These are phyloP conservation scores for Aptenodytes patagonicus DNA, from an alignment of 2,113 vertebrate genomes.

Conservation along the genomic window DNA sequence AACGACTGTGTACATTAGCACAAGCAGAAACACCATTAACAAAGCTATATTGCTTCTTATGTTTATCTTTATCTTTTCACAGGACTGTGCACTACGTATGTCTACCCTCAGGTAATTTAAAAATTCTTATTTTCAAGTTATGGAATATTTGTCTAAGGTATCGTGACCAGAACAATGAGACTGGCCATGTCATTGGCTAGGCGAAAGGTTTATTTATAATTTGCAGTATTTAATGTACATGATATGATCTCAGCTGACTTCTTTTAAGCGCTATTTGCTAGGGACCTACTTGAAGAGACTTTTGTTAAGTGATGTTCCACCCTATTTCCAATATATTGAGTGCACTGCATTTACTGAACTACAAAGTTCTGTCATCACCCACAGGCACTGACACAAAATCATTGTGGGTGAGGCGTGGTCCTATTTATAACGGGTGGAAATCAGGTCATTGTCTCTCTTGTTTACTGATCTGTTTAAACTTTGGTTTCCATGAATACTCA, in stretches of 20 bases:
- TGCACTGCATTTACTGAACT: not conserved
- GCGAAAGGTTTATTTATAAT: not conserved
- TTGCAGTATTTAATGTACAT: not conserved
- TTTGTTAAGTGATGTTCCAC: not conserved
- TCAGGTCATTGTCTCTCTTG: slow-evolving; percentile 30
- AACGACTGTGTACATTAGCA: not conserved
- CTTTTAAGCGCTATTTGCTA: not conserved
- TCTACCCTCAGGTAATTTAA: not conserved
- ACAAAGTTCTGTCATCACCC: slow-evolving; percentile 7
- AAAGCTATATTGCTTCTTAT: not conserved
- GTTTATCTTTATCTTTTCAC: not conserved
- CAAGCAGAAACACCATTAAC: not conserved
- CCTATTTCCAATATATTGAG: not conserved
- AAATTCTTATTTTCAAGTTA: not conserved
- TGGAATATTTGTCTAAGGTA: not conserved
- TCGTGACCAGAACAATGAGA: not conserved
- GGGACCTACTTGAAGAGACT: not conserved
- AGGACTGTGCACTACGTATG: not conserved
- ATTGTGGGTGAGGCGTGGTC: not conserved
- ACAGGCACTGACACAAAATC: slow-evolving; percentile 24
- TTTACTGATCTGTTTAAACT: slow-evolving; percentile 49
- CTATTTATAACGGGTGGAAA: slow-evolving; percentile 5
- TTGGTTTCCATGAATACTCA: slow-evolving; percentile 26
- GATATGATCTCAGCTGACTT: not conserved
- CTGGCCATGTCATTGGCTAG: not conserved